Percentiles rank a stretch among this genome's conserved stretches.
Evolutionary conservation across 2,888 invertebrate species (phyloP).

Genomic region (Mythimna lalbum): DNA sequence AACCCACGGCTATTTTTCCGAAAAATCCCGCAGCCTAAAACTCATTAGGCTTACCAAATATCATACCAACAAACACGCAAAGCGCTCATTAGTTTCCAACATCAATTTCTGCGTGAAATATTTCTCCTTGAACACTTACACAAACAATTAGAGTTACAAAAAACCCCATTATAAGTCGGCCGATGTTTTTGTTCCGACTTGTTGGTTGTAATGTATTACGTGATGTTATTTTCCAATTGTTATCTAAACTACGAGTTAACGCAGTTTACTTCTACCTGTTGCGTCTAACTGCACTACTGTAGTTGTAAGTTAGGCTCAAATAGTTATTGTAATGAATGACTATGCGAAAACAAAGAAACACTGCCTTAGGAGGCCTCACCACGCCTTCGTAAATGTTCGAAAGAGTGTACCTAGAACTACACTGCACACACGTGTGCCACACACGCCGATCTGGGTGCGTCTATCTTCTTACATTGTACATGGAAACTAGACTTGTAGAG

Average conservation of each 20-base stretch:
- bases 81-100: constrained; percentile 26
- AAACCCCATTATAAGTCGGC: constrained; percentile 48
- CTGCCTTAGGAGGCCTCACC: not conserved
- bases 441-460: too few relatives aligned
- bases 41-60: constrained; percentile 10
- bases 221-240: constrained; percentile 79
- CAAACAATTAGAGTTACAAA: constrained; percentile 60
- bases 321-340: not conserved
- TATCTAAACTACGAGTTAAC: constrained; percentile 72
- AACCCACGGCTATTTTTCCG: too few relatives aligned
- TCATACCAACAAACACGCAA: constrained; percentile 2
- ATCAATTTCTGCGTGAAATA: constrained; percentile 46
- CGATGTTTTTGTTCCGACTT: constrained; percentile 59
- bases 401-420: too few relatives aligned
- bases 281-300: constrained; percentile 34
- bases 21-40: not conserved
- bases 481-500: too few relatives aligned
- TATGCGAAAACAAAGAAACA: too few relatives aligned
- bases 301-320: constrained; percentile 1
- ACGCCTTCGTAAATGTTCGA: too few relatives aligned
- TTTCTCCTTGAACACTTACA: constrained; percentile 59
- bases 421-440: too few relatives aligned
- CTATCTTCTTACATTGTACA: too few relatives aligned
- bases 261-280: constrained; percentile 65
- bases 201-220: constrained; percentile 78